Conservation (phyloP, 2,888 invertebrate species). For the Polydrusus cervinus region DNA sequence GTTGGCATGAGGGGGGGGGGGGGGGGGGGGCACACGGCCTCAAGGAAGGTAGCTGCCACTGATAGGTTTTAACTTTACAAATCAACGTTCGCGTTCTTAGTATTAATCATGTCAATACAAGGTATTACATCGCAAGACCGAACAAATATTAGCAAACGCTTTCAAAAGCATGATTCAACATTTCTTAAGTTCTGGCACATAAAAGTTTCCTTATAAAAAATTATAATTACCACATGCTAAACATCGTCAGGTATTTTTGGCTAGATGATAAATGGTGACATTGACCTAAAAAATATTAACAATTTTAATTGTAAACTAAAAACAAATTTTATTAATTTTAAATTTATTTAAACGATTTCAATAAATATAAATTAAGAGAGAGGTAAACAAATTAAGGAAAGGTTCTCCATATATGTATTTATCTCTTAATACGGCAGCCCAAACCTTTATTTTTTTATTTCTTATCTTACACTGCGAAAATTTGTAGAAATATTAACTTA, state of each 20-base stretch:
- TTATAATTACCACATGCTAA: neutral
- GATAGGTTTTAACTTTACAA: too few species aligned
- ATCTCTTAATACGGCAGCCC: neutral
- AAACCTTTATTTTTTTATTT: too few species aligned
- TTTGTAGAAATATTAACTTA: too few species aligned
- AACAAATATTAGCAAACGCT: slow-evolving; percentile 7
- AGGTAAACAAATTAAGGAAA: neutral
- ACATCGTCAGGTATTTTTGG: neutral
- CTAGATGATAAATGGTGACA: neutral
- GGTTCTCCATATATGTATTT: neutral
- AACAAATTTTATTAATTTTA: neutral
- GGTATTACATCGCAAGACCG: neutral
- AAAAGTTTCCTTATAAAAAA: slow-evolving; percentile 1
- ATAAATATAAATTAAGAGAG: slow-evolving; percentile 1
- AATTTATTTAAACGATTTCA: slow-evolving; percentile 2
- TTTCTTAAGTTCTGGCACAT: slow-evolving; percentile 4
- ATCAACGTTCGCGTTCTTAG: too few species aligned
- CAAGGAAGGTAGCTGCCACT: too few species aligned
- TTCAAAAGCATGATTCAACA: neutral
- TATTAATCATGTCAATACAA: too few species aligned
- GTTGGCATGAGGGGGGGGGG: too few species aligned
- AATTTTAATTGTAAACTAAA: neutral
- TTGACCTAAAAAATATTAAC: slow-evolving; percentile 13
- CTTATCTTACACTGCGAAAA: too few species aligned
- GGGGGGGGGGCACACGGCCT: too few species aligned